A percentile compares a stretch with the other conserved stretches of the same genome.
phyloP scores from a whole-genome alignment of 1,140 invertebrate genomes.

The Saccostrea cuccullata region DNA sequence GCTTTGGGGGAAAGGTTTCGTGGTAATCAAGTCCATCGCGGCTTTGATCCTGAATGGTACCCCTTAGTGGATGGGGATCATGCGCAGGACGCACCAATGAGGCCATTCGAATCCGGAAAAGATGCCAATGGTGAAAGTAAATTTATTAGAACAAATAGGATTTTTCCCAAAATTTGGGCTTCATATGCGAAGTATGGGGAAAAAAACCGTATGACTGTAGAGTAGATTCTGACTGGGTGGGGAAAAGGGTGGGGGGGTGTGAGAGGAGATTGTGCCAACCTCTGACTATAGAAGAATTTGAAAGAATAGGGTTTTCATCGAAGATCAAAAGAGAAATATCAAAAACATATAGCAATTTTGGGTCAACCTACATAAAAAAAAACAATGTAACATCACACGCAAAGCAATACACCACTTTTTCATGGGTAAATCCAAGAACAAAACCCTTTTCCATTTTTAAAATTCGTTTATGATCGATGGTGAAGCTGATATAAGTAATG shows the following conservation, averaged over 20 bases:
- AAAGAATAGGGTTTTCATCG: neutral
- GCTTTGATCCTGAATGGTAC: slow-evolving; percentile 49
- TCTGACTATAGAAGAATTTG: neutral
- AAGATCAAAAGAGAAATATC: neutral
- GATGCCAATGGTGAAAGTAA: neutral
- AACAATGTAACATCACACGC: neutral
- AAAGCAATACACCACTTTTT: neutral
- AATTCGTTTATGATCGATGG: slow-evolving; percentile 63
- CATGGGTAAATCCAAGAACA: neutral
- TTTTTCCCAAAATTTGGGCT: neutral
- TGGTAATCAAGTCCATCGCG: slow-evolving; percentile 55
- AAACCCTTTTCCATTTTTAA: slow-evolving; percentile 46
- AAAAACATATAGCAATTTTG: neutral
- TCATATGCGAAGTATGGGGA: neutral
- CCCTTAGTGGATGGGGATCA: neutral
- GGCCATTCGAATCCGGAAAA: neutral
- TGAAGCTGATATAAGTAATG: slow-evolving; percentile 60
- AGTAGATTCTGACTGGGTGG: neutral
- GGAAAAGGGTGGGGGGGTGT: neutral
- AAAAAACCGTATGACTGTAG: neutral
- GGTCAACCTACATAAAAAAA: neutral
- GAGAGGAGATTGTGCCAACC: neutral
- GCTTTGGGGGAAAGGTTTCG: slow-evolving; percentile 68
- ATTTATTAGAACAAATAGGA: neutral
- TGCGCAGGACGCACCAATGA: neutral